A percentile compares a stretch with the other conserved stretches of the same genome.
These are phyloP conservation scores for Coregonus sp. DNA, from an alignment of 2,797 vertebrate genomes.

Conservation along the genomic window DNA sequence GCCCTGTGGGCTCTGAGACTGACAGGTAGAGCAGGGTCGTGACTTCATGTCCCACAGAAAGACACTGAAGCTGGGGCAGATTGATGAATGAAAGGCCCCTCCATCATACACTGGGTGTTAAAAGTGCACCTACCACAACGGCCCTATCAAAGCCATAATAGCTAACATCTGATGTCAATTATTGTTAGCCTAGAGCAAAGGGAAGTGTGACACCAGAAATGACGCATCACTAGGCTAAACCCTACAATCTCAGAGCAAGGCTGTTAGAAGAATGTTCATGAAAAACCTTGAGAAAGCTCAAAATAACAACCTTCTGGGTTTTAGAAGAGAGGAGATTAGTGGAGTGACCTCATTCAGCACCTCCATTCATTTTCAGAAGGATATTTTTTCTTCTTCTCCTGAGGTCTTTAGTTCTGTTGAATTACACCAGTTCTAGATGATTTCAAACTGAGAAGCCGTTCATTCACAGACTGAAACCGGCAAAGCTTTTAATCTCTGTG, in stretches of 20 bases:
- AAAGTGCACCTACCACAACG: not conserved
- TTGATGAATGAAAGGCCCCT: not conserved
- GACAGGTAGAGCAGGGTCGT: slow-evolving; percentile 9
- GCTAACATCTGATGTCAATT: slow-evolving; percentile 3
- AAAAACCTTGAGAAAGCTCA: not conserved
- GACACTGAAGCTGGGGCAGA: not conserved
- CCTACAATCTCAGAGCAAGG: not conserved
- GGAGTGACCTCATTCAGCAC: slow-evolving; percentile 27
- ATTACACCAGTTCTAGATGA: slow-evolving; percentile 4
- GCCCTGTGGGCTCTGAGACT: not conserved
- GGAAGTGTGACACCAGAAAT: slow-evolving; percentile 2
- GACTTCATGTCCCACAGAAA: slow-evolving; percentile 10
- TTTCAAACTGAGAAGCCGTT: not conserved
- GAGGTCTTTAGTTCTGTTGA: not conserved
- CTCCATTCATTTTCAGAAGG: not conserved
- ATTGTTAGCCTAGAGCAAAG: not conserved
- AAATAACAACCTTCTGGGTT: not conserved
- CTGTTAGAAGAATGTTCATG: slow-evolving; percentile 1
- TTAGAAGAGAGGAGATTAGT: slow-evolving; percentile 20
- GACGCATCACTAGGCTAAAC: not conserved
- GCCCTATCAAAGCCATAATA: slow-evolving; percentile 30
- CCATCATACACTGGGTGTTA: not conserved
- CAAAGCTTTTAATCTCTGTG: not conserved
- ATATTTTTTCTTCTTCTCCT: not conserved
- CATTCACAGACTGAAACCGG: not conserved